Base-by-base conservation (phyloP, 2,888 invertebrate species). In the Choristoneura rosaceana region DNA sequence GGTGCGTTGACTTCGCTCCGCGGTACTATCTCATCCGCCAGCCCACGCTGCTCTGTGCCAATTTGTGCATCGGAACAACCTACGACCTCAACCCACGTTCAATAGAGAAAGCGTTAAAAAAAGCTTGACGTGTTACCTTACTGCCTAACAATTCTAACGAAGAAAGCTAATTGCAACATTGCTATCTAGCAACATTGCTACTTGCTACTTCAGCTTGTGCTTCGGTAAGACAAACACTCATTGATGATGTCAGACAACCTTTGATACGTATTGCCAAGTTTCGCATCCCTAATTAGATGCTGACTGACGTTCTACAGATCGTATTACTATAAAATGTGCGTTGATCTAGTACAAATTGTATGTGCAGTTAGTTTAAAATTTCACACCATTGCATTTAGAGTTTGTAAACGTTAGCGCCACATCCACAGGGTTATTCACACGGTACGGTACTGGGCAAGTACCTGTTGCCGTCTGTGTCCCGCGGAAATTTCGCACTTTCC, bases 11-110 rank as follows among this genome's bases (percentile, higher is more conserved):
- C 91, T 85, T 84, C 79, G 78, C 74, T 85, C 84, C 79, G 78
- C 74, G 71, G 79, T 74, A 84, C 86, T 92, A 90, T 90, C 90
- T 81, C 89, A 89, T 91, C 91, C 91, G 90, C 82, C 82, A 80
- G 81, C 90, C 92, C 90, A 91, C 92, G 86, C 90, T 81, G 78
- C 83, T 80, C 84, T 83, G 84, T 82, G 86, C 87, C 86, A 90
- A 91, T 90, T 90, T 87, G 84, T 83, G 81, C 84, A 81, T 80
- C 76, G 80, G 80, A 64, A 68, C 83, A 84, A 82, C 84, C 86
- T 84, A 87, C 86, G 83, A 83, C 84, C 83, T 84, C 86, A 81
- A 76, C 88, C 86, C 85, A 87, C 87, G 80, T 78, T 74, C 81
- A 78, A 76, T 80, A 80, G 81, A 81, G 78, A 82, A 81, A 83